A percentile compares a stretch with the other conserved stretches of the same genome.
Evolutionary conservation across 2,797 vertebrate species (phyloP).

Genomic region (Anas acuta): DNA sequence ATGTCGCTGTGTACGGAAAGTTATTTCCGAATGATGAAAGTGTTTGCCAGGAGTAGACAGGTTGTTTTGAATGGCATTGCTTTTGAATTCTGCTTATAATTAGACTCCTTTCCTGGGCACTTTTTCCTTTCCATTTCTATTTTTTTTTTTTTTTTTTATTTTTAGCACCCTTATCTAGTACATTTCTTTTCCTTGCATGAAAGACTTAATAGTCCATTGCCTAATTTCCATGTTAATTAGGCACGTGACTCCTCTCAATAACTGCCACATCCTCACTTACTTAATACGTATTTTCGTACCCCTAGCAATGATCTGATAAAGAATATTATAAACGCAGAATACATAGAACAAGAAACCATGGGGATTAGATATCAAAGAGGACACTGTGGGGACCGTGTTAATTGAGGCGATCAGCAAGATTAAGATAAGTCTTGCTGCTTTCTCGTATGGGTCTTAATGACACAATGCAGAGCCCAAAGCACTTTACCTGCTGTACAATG

Average conservation of each 20-base stretch:
- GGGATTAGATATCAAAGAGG: slow-evolving; percentile 44
- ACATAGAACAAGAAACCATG: slow-evolving; percentile 27
- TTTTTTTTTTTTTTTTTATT: background rate
- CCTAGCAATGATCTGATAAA: slow-evolving; percentile 52
- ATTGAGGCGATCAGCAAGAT: slow-evolving; percentile 64
- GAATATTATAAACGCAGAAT: slow-evolving; percentile 28
- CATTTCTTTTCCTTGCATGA: background rate
- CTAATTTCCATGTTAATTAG: slow-evolving; percentile 64
- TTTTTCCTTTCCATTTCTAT: background rate
- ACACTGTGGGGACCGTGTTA: slow-evolving; percentile 29
- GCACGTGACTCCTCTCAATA: background rate
- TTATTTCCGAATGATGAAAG: slow-evolving; percentile 48
- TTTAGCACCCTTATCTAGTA: background rate
- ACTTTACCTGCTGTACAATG: slow-evolving; percentile 59
- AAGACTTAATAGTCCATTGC: slow-evolving; percentile 13
- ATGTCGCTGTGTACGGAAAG: background rate
- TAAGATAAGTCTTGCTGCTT: slow-evolving; percentile 56
- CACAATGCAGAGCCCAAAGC: slow-evolving; percentile 45
- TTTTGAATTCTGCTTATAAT: slow-evolving; percentile 49
- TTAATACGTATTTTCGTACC: slow-evolving; percentile 10
- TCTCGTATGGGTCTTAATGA: slow-evolving; percentile 33
- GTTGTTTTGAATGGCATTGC: slow-evolving; percentile 22
- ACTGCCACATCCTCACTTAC: background rate
- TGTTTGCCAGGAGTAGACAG: slow-evolving; percentile 37
- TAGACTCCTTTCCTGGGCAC: background rate